These are phyloP conservation scores for Apogon hyalosoma DNA, from an alignment of 2,797 vertebrate species.

Conservation along the genomic window DNA sequence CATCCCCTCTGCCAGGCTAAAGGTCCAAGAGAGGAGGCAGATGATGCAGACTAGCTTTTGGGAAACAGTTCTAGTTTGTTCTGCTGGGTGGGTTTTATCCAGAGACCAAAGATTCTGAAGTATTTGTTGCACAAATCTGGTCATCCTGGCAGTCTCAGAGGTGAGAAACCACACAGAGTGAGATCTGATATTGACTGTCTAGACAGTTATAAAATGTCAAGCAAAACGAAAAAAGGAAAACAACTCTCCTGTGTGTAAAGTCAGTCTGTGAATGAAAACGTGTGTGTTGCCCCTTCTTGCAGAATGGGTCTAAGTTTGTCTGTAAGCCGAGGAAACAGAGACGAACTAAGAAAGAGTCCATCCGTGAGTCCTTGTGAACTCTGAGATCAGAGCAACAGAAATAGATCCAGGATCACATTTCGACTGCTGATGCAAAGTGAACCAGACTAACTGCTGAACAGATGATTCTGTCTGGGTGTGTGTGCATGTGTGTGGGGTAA, in stretches of 20 bases:
- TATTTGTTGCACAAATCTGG: constrained; percentile 50
- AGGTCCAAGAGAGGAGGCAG: constrained; percentile 19
- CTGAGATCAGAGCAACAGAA: constrained; percentile 65
- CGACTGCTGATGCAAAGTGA: constrained; percentile 55
- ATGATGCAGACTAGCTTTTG: constrained; percentile 15
- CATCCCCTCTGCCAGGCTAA: constrained; percentile 37
- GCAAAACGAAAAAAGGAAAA: not conserved
- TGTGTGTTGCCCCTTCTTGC: constrained; percentile 11
- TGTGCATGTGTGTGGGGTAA: constrained; percentile 19
- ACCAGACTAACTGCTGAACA: constrained; percentile 73
- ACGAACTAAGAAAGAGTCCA: constrained; percentile 37
- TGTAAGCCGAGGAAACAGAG: constrained; percentile 21
- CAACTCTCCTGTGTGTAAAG: constrained; percentile 15
- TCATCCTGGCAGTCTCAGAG: constrained; percentile 21
- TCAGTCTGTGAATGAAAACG: constrained; percentile 11
- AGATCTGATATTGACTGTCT: constrained; percentile 22
- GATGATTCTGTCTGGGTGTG: constrained; percentile 62
- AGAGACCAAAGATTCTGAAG: constrained; percentile 49
- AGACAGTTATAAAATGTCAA: constrained; percentile 33
- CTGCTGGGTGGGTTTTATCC: constrained; percentile 35
- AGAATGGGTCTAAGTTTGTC: constrained; percentile 25
- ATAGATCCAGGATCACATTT: constrained; percentile 79
- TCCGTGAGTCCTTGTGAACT: constrained; percentile 42
- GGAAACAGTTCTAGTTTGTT: constrained; percentile 8
- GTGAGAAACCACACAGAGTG: constrained; percentile 9